Evolutionary conservation across 2,113 vertebrate genomes (phyloP), one percentile per base, ranked within the genome.

Genomic region (Meleagris gallopavo): DNA sequence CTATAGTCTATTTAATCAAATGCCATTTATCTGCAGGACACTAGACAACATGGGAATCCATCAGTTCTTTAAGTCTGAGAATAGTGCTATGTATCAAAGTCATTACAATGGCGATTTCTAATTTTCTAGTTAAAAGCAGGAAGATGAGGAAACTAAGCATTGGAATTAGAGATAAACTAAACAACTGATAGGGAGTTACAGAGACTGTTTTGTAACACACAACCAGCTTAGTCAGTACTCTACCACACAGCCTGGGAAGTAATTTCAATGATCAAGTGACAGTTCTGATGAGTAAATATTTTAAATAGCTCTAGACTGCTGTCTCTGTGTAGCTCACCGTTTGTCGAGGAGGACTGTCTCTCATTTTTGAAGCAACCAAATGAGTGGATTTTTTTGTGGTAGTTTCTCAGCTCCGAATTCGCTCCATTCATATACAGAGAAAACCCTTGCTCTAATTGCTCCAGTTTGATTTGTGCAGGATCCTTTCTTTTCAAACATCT

Each of bases 361-460:
- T 95, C 76, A 4, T 94, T 96, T 55, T 94, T 97, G 54, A 92
- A 61, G 78, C 80, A 91, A 79, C 95, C 77, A 5, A 67, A 87
- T 3, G 92, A 96, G 46, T 24, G 29, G 19, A 57, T 72, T 93
- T 93, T 98, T 92, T 95, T 98, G 40, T 50, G 87, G 40, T 94
- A 73, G 5, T 95, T 97, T 83, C 86, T 97, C 72, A 93, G 89
- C 75, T 98, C 98, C 0, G 98, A 98, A 91, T 99, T 99, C 70
- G 99, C 99, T 72, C 99, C 99, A 14, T 99, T 99, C 87, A 99
- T 95, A n/a, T 99, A 99, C 66, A 99, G 97, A 16, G 98, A 99
- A 97, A 99, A 99, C 14, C 99, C 99, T 85, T 99, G 98, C 58
- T 99, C 99, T 61, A 99, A 66, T 74, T 97, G 97, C 92, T 99